phyloP scores from a whole-genome alignment of 2,888 invertebrate species.

The Hyposoter dolosus region DNA sequence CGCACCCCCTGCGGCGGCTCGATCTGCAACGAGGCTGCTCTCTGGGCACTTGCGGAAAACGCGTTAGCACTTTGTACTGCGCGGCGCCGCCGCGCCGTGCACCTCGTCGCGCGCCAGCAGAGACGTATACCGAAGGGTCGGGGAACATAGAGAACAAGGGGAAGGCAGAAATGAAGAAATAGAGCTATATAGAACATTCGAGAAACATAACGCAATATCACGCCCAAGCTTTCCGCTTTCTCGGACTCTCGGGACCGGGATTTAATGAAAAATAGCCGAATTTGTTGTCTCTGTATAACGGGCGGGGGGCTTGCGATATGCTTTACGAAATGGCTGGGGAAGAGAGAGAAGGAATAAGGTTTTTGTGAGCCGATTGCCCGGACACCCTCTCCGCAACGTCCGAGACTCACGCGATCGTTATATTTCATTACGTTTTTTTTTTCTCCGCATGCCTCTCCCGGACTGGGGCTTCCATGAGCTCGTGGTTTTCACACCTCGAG shows the following conservation, averaged over 20 bases:
- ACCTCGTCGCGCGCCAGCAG: neutral
- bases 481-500: conserved; percentile 60
- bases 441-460: conserved; percentile 6
- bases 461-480: neutral
- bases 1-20: conserved; percentile 57
- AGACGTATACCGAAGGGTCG: conserved; percentile 44
- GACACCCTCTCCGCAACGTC: conserved; percentile 51
- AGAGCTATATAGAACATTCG: conserved; percentile 68
- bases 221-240: conserved; percentile 72
- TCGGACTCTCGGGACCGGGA: conserved; percentile 77
- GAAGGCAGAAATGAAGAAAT: conserved; percentile 46
- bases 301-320: conserved; percentile 57
- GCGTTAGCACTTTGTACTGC: conserved; percentile 8
- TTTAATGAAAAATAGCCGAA: conserved; percentile 82
- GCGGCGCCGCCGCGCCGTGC: conserved; percentile 18
- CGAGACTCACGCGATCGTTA: conserved; percentile 64
- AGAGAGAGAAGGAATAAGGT: conserved; percentile 19
- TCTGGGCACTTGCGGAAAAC: conserved; percentile 31
- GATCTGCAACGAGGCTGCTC: conserved; percentile 54
- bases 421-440: conserved; percentile 69
- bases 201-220: conserved; percentile 79
- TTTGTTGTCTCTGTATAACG: conserved; percentile 77
- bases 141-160: conserved; percentile 24
- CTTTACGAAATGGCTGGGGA: conserved; percentile 61
- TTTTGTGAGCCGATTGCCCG: conserved; percentile 63